Evolutionary conservation across 2,797 vertebrate genomes (phyloP), one percentile per base, ranked within the genome.

Genomic region (Anabas testudineus): DNA sequence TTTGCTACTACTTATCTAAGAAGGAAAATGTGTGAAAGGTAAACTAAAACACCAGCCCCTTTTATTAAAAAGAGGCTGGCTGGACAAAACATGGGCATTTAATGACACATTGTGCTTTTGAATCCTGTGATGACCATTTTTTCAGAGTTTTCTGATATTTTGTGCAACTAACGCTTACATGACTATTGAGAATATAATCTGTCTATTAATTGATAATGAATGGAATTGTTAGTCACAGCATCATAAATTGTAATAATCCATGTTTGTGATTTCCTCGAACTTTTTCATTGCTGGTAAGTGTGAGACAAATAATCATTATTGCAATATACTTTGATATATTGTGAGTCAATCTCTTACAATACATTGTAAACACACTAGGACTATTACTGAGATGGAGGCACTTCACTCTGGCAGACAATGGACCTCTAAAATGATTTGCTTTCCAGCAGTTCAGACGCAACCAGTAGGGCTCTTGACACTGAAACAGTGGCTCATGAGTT

Each of bases 301-400:
- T 56, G 19, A 60, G 16, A 74, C 43, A 70, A 64, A 70, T 68
- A 47, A 47, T 26, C 18, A 45, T 51, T 28, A 30, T 30, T 30
- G 28, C 26, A 39, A 61, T 57, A 49, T 47, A 64, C 47, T 49
- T 62, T 48, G 39, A 45, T 54, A 7, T 47, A 54, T 54, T 58
- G 74, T 56, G 43, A 60, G 55, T 74, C 28, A 34, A 39, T 56
- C 53, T 36, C 24, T 60, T 58, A 34, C 46, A 58, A 30, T 61
- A 37, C n/a, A 69, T 76, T 39, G 59, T n/a, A 59, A 67, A 52
- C 51, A 56, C 34, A 56, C 19, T 65, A 54, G 41, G 55, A 66
- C 16, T 6, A 7, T 73, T 37, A 75, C 71, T 65, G 49, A 68
- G 39, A 56, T 18, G 63, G 47, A 56, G 41, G 18, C 57, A 54